These are phyloP conservation scores for Antigone vipio DNA, from an alignment of 2,113 vertebrate species.

Conservation along the genomic window DNA sequence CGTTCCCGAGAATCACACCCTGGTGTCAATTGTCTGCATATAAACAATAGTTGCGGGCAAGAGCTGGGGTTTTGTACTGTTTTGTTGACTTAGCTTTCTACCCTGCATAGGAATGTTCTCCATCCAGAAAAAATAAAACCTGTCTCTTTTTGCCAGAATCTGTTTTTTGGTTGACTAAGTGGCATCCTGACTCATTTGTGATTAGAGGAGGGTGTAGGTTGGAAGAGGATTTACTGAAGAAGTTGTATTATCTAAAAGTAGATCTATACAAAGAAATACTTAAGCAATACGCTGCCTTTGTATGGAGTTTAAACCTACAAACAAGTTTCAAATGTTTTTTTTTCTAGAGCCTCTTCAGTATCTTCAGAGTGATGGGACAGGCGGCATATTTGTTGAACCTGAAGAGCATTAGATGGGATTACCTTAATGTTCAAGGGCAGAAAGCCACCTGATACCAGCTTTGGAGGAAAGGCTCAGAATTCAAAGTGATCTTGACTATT, in stretches of 20 bases:
- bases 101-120: background rate
- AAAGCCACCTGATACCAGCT: background rate
- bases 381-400: background rate
- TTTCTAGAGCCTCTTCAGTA: background rate
- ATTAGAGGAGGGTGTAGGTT: slow-evolving; percentile 31
- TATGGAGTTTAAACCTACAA: background rate
- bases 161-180: slow-evolving; percentile 37
- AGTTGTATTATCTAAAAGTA: slow-evolving; percentile 27
- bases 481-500: background rate
- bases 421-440: background rate
- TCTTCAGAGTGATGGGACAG: background rate
- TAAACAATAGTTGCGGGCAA: slow-evolving; percentile 17
- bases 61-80: background rate
- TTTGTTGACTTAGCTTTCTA: slow-evolving; percentile 47
- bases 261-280: slow-evolving; percentile 30
- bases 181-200: slow-evolving; percentile 53
- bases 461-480: background rate
- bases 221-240: slow-evolving; percentile 40
- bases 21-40: background rate
- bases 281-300: slow-evolving; percentile 41
- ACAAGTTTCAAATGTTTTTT: background rate
- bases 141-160: slow-evolving; percentile 30
- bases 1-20: background rate
- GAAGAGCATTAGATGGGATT: slow-evolving; percentile 4
- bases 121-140: slow-evolving; percentile 42